Percentiles rank a stretch among this genome's conserved stretches.
Conservation (phyloP, 2,797 vertebrate species). For the Amblyraja radiata region DNA sequence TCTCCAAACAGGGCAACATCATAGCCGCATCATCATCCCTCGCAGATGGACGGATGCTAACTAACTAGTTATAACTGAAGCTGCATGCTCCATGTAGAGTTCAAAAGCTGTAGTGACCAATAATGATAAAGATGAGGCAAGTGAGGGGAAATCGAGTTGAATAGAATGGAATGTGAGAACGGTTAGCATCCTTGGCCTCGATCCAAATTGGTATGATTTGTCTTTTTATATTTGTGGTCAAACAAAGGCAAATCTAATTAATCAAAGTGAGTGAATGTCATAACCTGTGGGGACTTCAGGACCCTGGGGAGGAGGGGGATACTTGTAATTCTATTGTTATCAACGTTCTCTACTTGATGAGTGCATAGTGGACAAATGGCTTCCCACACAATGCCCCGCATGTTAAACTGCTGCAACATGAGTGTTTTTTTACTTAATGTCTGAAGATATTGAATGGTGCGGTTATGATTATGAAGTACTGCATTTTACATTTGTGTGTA, state of each 20-base stretch:
- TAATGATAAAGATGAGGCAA: background rate
- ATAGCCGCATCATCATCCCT: no score
- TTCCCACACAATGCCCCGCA: no score
- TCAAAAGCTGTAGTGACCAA: background rate
- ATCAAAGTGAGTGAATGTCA: background rate
- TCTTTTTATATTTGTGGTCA: background rate
- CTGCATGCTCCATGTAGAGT: background rate
- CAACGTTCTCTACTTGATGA: no score
- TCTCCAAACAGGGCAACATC: no score
- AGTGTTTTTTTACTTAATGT: no score
- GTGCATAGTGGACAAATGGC: no score
- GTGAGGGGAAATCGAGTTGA: background rate
- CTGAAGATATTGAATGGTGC: no score
- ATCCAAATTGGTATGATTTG: background rate
- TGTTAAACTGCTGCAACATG: no score
- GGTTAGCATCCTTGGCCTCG: background rate
- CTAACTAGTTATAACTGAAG: background rate
- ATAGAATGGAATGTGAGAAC: background rate
- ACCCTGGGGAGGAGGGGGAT: no score
- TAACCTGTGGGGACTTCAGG: no score
- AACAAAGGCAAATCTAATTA: background rate
- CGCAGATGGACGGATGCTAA: no score
- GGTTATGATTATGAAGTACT: background rate
- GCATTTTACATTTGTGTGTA: slow-evolving; percentile 12
- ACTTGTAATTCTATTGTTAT: no score